Evolutionary conservation across 2,888 invertebrate species (phyloP).

Genomic region (Caenorhabditis sp.): DNA sequence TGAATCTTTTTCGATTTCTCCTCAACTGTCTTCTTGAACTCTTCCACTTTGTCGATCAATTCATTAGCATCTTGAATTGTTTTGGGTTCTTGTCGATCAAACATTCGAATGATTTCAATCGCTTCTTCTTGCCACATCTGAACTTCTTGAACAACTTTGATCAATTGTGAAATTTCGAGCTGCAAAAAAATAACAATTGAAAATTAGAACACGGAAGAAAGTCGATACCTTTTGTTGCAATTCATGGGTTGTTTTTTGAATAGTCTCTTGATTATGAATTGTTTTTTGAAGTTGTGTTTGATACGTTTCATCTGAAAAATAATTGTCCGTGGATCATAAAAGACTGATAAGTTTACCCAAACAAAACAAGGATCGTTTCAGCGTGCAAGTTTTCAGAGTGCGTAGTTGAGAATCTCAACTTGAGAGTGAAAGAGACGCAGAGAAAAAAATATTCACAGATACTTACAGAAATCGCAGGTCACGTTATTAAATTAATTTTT

Average conservation of each 20-base stretch:
- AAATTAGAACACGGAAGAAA: not conserved
- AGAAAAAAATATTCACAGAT: no score
- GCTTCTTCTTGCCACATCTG: conserved; percentile 59
- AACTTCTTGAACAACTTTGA: conserved; percentile 49
- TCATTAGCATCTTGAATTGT: conserved; percentile 45
- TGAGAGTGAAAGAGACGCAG: no score
- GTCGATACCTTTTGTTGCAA: conserved; percentile 19
- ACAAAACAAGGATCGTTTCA: no score
- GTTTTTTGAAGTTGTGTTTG: conserved; percentile 39
- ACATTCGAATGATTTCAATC: conserved; percentile 48
- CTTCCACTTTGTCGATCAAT: conserved; percentile 39
- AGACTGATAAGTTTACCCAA: no score
- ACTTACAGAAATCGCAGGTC: no score
- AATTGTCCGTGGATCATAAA: no score
- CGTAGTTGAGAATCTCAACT: no score
- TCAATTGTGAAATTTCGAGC: conserved; percentile 27
- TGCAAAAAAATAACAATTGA: not conserved
- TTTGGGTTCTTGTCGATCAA: conserved; percentile 25
- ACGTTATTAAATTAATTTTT: no score
- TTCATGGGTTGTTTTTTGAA: conserved; percentile 24
- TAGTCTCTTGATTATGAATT: conserved; percentile 32
- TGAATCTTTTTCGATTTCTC: conserved; percentile 36
- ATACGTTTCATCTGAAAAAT: conserved; percentile 31
- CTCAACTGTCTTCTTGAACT: conserved; percentile 39
- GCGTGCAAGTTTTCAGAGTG: no score